A percentile compares a stretch with the other conserved stretches of the same genome.
Evolutionary conservation across 1,140 invertebrate species (phyloP).

Genomic region (Babylonia areolata): DNA sequence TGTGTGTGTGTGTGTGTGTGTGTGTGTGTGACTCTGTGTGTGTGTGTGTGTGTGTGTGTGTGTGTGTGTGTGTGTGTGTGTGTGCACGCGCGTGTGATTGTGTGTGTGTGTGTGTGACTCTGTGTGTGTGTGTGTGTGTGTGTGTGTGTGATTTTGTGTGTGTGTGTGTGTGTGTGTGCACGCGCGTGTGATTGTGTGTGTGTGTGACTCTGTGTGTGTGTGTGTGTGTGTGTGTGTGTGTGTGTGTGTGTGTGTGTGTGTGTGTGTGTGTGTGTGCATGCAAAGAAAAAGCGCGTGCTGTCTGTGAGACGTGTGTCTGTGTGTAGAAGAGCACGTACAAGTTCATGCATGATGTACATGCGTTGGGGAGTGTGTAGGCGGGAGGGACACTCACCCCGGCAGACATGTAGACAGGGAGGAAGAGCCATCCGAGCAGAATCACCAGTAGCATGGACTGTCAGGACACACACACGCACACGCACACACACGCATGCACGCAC

Average conservation of each 20-base stretch:
- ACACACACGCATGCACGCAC: background rate
- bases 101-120: background rate
- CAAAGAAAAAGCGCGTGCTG: no score
- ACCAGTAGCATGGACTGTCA: slow-evolving; percentile 72
- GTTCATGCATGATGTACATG: background rate
- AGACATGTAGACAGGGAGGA: slow-evolving; percentile 74
- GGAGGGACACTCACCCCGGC: slow-evolving; percentile 64
- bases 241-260: no score
- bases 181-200: no score
- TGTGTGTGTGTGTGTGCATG: no score
- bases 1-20: no score
- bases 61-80: background rate
- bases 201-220: no score
- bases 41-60: background rate
- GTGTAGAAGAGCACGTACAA: no score
- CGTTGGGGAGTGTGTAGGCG: background rate
- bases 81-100: background rate
- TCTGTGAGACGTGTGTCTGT: no score
- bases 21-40: background rate
- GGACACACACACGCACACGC: background rate
- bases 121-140: background rate
- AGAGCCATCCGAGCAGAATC: slow-evolving; percentile 71
- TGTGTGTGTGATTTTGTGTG: background rate
- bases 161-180: no score
- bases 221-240: no score